phyloP scores from a whole-genome alignment of 2,888 invertebrate genomes.

The Polydesmus complanatus region DNA sequence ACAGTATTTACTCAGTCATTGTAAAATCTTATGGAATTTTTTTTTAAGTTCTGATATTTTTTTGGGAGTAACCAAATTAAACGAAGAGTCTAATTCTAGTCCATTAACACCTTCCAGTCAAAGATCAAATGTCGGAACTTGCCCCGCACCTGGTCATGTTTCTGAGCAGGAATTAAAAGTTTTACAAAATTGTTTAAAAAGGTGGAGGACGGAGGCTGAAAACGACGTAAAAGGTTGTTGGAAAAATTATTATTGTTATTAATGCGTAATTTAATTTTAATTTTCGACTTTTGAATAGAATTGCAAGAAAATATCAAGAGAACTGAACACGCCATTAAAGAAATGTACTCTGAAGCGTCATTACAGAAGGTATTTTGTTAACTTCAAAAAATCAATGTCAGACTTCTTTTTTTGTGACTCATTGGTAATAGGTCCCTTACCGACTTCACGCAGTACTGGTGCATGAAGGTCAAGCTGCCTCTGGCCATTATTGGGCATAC shows the following conservation, averaged over 20 bases:
- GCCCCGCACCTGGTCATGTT: slow-evolving; percentile 29
- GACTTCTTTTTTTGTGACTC: background rate
- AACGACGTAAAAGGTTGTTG: slow-evolving; percentile 26
- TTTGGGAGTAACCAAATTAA: background rate
- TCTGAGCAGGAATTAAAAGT: slow-evolving; percentile 29
- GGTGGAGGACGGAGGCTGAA: slow-evolving; percentile 35
- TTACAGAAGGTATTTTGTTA: slow-evolving; percentile 27
- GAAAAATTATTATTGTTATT: background rate
- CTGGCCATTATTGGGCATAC: slow-evolving; percentile 39
- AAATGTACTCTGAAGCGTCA: slow-evolving; percentile 30
- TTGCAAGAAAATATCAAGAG: slow-evolving; percentile 29
- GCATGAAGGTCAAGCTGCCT: slow-evolving; percentile 37
- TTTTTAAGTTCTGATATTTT: background rate
- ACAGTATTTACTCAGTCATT: background rate
- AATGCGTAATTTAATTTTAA: background rate
- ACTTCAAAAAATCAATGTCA: background rate
- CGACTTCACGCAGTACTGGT: slow-evolving; percentile 36
- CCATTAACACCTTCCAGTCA: background rate
- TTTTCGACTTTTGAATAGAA: slow-evolving; percentile 20
- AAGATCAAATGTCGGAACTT: slow-evolving; percentile 11
- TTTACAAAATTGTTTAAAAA: slow-evolving; percentile 31
- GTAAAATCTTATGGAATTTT: background rate
- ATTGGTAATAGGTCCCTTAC: slow-evolving; percentile 29
- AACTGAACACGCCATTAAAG: slow-evolving; percentile 28
- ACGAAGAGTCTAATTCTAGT: background rate